Evolutionary conservation across 2,888 invertebrate genomes (phyloP).

Genomic region (Dryobotodes eremita): DNA sequence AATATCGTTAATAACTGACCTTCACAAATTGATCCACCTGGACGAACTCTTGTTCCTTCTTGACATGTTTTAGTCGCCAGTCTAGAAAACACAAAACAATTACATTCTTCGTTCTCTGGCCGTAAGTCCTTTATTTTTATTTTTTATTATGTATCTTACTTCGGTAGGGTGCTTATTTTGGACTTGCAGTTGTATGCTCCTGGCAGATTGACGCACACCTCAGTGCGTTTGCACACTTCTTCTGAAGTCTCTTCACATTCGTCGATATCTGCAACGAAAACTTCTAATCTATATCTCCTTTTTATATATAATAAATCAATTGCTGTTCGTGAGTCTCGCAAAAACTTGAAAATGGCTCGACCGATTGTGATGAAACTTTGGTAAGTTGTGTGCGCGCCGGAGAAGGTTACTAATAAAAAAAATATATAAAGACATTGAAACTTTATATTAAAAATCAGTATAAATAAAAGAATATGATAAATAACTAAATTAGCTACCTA

Average conservation of each 20-base stretch:
- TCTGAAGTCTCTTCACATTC: slow-evolving; percentile 95
- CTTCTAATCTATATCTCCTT: too few species aligned
- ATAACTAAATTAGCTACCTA: too few species aligned
- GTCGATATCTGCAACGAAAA: slow-evolving; percentile 93
- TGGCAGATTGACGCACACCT: slow-evolving; percentile 96
- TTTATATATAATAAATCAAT: too few species aligned
- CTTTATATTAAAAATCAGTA: too few species aligned
- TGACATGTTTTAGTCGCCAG: slow-evolving; percentile 89
- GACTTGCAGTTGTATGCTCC: slow-evolving; percentile 96
- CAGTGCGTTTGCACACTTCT: slow-evolving; percentile 94
- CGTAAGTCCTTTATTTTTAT: not conserved
- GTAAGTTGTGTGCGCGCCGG: too few species aligned
- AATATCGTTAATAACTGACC: slow-evolving; percentile 70
- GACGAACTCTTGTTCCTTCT: slow-evolving; percentile 89
- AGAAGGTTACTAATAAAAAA: too few species aligned
- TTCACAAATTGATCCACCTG: slow-evolving; percentile 92
- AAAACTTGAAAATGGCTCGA: too few species aligned
- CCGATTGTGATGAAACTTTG: too few species aligned
- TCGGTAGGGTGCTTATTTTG: slow-evolving; percentile 86
- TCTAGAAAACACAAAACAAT: slow-evolving; percentile 52
- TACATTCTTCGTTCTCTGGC: not conserved
- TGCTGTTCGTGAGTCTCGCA: too few species aligned
- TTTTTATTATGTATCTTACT: slow-evolving; percentile 72
- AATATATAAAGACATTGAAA: too few species aligned
- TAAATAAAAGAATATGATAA: too few species aligned